Evolutionary conservation across 2,888 invertebrate species (phyloP), one percentile per base, ranked within the genome.

Genomic region (Dexiosoma caninum): DNA sequence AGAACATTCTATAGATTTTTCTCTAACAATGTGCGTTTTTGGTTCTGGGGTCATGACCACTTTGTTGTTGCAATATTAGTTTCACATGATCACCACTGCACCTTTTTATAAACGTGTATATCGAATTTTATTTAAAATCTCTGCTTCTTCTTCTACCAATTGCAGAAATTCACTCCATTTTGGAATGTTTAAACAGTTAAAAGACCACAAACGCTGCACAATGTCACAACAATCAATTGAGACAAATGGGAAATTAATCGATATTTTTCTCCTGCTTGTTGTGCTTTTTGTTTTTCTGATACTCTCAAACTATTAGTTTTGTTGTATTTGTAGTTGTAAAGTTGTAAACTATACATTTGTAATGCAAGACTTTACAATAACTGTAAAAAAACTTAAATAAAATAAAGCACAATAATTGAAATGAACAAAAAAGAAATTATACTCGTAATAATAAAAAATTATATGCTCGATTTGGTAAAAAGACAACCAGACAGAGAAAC

Each of bases 231-330:
- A 51, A 72, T 77, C 80, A 71, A 77, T 81, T 81, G 72, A 49
- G 80, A 81, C 80, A 81, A 81, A 81, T 81, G 67, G 67, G 67
- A 81, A 81, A 77, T 81, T 81, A 81, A 81, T 77, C 80, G 80
- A 32, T 67, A 59, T 53, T 64, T 57, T 53, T 16, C 21, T 40
- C 35, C 53, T 46, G 49, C 37, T 69, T 55, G 37, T 35, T 49
- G 27, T 64, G n/a, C n/a, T n/a, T 71, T 40, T 67, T 67, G 44
- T 37, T 77, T n/a, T n/a, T n/a, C n/a, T n/a, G n/a, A n/a, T n/a
- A n/a, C n/a, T n/a, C n/a, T n/a, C n/a, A n/a, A n/a, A 7, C 32
- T 69, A 27, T 23, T 59, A 14, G 10, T 27, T 57, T 32, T 42
- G 42, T 66, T 42, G 19, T 14, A 19, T 12, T 55, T 62, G 57